Percentiles rank a stretch among this genome's conserved stretches.
Evolutionary conservation across 2,888 invertebrate genomes (phyloP).

Genomic region (Scotopteryx bipunctaria): DNA sequence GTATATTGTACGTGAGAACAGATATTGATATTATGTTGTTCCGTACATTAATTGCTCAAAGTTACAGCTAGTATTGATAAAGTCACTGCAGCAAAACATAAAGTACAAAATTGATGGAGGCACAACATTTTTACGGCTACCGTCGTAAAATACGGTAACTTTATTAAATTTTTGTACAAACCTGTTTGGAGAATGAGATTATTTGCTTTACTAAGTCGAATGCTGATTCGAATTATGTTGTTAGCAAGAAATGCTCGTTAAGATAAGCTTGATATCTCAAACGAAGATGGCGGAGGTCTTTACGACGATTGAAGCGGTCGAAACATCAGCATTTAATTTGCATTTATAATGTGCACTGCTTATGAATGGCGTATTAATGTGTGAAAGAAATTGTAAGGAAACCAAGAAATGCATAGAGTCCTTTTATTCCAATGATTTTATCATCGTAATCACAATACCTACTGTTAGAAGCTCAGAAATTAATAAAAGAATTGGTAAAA

Average conservation of each 20-base stretch:
- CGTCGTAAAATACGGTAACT: constrained; percentile 60
- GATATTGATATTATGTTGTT: too few relatives aligned
- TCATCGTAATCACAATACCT: too few relatives aligned
- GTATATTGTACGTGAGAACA: too few relatives aligned
- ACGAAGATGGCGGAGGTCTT: constrained; percentile 11
- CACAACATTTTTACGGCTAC: constrained; percentile 61
- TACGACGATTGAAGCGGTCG: constrained; percentile 9
- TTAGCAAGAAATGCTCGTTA: constrained; percentile 25
- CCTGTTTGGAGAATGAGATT: constrained; percentile 37
- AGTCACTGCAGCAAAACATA: constrained; percentile 30
- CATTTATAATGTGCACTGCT: constrained; percentile 14
- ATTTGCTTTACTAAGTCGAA: constrained; percentile 21
- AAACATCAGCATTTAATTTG: constrained; percentile 18
- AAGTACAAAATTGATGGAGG: constrained; percentile 45
- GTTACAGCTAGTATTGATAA: constrained; percentile 28
- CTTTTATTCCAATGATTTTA: too few relatives aligned
- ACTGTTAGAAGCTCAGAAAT: too few relatives aligned
- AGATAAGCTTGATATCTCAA: constrained; percentile 19
- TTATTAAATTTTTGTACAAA: constrained; percentile 62
- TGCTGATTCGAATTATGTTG: constrained; percentile 24
- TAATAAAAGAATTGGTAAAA: too few relatives aligned
- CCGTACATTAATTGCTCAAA: not conserved
- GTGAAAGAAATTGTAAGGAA: too few relatives aligned
- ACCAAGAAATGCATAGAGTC: too few relatives aligned
- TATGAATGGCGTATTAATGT: too few relatives aligned